phyloP scores from a whole-genome alignment of 1,140 invertebrate species.

The Cotesia vestalis region DNA sequence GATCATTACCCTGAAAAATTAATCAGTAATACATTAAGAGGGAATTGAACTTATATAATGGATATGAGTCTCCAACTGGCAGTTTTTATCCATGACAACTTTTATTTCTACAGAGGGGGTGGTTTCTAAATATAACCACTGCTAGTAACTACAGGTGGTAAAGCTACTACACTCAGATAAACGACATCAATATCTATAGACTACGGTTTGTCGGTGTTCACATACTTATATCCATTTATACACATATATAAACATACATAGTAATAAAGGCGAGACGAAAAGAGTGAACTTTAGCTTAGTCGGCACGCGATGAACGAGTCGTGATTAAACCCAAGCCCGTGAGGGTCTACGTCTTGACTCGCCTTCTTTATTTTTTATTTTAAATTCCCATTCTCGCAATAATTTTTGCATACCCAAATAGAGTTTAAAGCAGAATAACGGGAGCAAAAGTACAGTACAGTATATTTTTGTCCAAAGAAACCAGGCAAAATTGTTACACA shows the following conservation, averaged over 20 bases:
- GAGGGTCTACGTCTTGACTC: conserved; percentile 15
- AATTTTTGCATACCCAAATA: not conserved
- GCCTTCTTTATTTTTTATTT: conserved; percentile 2
- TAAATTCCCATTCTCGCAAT: not conserved
- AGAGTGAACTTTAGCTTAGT: conserved; percentile 28
- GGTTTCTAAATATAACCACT: conserved; percentile 33
- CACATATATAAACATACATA: not conserved
- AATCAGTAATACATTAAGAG: not conserved
- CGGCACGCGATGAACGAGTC: conserved; percentile 32
- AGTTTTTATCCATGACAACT: conserved; percentile 8
- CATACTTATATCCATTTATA: not conserved
- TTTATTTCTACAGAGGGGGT: conserved; percentile 9
- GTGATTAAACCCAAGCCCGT: conserved; percentile 20
- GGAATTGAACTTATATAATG: not conserved
- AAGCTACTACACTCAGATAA: conserved; percentile 7
- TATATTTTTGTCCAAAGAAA: not conserved
- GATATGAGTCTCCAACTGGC: not conserved
- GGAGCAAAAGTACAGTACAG: no score
- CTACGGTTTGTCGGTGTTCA: not conserved
- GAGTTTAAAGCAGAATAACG: not conserved
- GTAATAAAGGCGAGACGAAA: not conserved
- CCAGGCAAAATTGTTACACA: not conserved
- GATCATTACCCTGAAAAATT: conserved; percentile 2
- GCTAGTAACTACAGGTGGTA: conserved; percentile 37
- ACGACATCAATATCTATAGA: conserved; percentile 8